Evolutionary conservation across 2,888 invertebrate genomes (phyloP), one percentile per base, ranked within the genome.

Genomic region (Drosophila siamana): DNA sequence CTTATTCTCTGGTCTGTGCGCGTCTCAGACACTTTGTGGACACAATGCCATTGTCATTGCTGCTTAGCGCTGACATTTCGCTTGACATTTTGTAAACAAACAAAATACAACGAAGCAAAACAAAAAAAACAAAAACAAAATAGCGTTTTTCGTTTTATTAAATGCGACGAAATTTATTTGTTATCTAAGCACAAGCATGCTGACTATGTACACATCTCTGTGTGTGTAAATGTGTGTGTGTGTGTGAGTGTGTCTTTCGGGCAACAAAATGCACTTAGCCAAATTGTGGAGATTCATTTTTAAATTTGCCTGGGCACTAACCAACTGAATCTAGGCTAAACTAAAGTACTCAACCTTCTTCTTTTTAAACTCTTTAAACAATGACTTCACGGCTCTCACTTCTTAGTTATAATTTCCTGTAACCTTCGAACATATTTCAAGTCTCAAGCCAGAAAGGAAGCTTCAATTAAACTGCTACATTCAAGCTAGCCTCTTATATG

Each of bases 141-240:
- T 44, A 33, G 19, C 47, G 24, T 67, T 61, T 71, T 78, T 72
- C 54, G 56, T 66, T 69, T 72, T 78, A 75, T 68, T 73, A 80
- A 74, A 65, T 79, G 71, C 71, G 74, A 69, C 75, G 66, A 60
- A 74, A 68, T 51, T 59, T 64, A 47, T 69, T 63, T 52, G 60
- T 74, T 79, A 80, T 82, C 77, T 82, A 69, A 86, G 69, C 73
- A 61, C 28, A 57, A 62, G 52, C 47, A 66, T 16, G 33, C 43
- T 48, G 15, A 44, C 4, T 43, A 28, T 47, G 19, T 11, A n/a
- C 8, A 70, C 30, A 41, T 47, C 36, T 44, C 6, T 26, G 26
- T 26, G 24, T 24, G 24, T 4, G 24, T n/a, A n/a, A n/a, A 5
- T 44, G 13, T 47, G 28, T 38, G 6, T 57, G 26, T 30, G 15